Evolutionary conservation across 1,140 invertebrate genomes (phyloP).

Genomic region (Eumaeus atala): DNA sequence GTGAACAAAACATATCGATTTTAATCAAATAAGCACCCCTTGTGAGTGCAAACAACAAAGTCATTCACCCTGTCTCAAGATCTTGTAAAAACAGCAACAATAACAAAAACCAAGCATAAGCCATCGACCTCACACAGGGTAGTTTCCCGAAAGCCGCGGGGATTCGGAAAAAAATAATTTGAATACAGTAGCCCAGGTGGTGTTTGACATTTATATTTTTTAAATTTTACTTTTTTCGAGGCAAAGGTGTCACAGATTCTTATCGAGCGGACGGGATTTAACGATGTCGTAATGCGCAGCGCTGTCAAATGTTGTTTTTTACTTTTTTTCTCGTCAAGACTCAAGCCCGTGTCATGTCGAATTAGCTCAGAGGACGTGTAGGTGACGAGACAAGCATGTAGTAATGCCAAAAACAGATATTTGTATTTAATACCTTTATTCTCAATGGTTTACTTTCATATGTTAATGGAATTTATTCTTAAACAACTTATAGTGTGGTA

Average conservation of each 20-base stretch:
- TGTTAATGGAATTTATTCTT: too few relatives aligned
- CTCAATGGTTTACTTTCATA: too few relatives aligned
- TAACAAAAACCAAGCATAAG: slow-evolving; percentile 41
- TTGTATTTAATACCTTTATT: not conserved
- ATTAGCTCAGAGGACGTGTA: slow-evolving; percentile 58
- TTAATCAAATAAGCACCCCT: slow-evolving; percentile 36
- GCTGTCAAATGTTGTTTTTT: slow-evolving; percentile 58
- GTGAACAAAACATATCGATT: slow-evolving; percentile 21
- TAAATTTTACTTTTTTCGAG: slow-evolving; percentile 37
- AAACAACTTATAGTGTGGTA: too few relatives aligned
- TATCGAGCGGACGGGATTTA: slow-evolving; percentile 64
- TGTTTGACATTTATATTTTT: slow-evolving; percentile 44
- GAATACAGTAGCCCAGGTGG: slow-evolving; percentile 68
- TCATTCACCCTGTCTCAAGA: slow-evolving; percentile 35
- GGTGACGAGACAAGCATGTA: slow-evolving; percentile 30
- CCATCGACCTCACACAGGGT: slow-evolving; percentile 52
- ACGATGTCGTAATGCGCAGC: slow-evolving; percentile 61
- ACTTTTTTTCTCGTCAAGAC: slow-evolving; percentile 33
- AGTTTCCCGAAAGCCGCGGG: slow-evolving; percentile 52
- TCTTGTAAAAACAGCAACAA: slow-evolving; percentile 31
- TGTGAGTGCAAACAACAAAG: slow-evolving; percentile 36
- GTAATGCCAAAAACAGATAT: slow-evolving; percentile 11
- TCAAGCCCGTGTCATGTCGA: slow-evolving; percentile 61
- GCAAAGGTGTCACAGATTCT: slow-evolving; percentile 66
- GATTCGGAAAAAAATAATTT: slow-evolving; percentile 60